Evolutionary conservation across 2,113 vertebrate species (phyloP).

Genomic region (Tychaedon coryphoeus): DNA sequence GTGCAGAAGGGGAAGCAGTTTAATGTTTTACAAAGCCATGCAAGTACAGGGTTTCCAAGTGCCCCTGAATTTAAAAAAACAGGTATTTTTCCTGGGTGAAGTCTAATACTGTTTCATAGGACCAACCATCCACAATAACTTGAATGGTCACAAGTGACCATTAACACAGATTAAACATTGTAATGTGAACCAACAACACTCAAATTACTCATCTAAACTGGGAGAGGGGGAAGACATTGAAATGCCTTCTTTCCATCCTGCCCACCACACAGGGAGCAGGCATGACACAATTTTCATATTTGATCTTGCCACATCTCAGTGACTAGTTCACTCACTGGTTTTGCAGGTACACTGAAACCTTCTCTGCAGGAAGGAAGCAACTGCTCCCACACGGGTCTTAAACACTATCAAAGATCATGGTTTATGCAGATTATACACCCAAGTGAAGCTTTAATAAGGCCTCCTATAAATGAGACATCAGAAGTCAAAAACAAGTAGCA

Average conservation of each 20-base stretch:
- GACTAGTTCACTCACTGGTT: not conserved
- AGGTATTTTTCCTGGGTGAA: not conserved
- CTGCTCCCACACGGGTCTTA: too few species aligned
- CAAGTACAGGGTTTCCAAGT: not conserved
- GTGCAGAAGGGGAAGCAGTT: not conserved
- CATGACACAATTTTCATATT: not conserved
- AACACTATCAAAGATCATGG: not conserved
- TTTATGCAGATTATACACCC: not conserved
- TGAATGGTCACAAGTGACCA: not conserved
- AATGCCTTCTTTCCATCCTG: not conserved
- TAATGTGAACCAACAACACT: not conserved
- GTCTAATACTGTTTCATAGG: not conserved
- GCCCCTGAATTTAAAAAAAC: not conserved
- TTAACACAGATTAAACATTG: fast-evolving
- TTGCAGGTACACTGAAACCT: not conserved
- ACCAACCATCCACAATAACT: not conserved
- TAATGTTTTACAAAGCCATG: not conserved
- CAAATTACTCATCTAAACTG: not conserved
- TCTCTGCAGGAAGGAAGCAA: not conserved
- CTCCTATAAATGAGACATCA: not conserved
- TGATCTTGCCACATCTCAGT: not conserved
- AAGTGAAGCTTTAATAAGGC: not conserved
- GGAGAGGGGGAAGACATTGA: fast-evolving
- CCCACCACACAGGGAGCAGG: not conserved
- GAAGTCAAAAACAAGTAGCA: not conserved